phyloP scores from a whole-genome alignment of 1,140 invertebrate species.

The Teleogryllus occipitalis region DNA sequence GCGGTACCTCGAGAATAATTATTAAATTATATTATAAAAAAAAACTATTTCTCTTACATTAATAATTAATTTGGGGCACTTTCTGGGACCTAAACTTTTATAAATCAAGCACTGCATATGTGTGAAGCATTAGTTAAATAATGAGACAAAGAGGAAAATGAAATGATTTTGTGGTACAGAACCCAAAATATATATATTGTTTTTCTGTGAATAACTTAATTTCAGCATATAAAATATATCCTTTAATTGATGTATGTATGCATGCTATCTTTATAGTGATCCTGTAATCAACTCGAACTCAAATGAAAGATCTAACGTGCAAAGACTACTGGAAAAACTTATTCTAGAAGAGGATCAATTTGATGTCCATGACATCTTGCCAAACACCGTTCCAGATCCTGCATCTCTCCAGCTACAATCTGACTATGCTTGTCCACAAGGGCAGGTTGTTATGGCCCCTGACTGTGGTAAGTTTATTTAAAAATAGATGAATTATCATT shows the following conservation, averaged over 20 bases:
- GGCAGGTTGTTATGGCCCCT: constrained; percentile 85
- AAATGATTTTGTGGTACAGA: too few species aligned
- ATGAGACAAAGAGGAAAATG: too few species aligned
- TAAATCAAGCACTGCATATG: too few species aligned
- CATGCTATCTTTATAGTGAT: constrained; percentile 53
- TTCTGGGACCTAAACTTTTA: too few species aligned
- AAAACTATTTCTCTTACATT: too few species aligned
- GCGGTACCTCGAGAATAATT: too few species aligned
- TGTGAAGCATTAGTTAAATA: too few species aligned
- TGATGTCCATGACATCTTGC: constrained; percentile 84
- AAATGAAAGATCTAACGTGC: constrained; percentile 75
- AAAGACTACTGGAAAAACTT: constrained; percentile 71
- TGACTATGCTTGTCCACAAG: constrained; percentile 85
- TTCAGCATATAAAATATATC: too few species aligned
- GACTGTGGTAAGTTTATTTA: constrained; percentile 63
- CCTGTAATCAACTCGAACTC: constrained; percentile 78
- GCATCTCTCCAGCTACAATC: constrained; percentile 76
- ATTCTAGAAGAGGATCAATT: constrained; percentile 89
- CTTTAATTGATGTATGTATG: neutral
- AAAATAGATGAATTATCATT: neutral
- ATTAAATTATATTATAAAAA: too few species aligned
- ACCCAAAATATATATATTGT: too few species aligned
- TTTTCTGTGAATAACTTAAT: too few species aligned
- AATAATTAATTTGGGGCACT: too few species aligned
- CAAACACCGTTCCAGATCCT: constrained; percentile 88